phyloP scores from a whole-genome alignment of 1,140 invertebrate genomes.

The Drosophila melanica region DNA sequence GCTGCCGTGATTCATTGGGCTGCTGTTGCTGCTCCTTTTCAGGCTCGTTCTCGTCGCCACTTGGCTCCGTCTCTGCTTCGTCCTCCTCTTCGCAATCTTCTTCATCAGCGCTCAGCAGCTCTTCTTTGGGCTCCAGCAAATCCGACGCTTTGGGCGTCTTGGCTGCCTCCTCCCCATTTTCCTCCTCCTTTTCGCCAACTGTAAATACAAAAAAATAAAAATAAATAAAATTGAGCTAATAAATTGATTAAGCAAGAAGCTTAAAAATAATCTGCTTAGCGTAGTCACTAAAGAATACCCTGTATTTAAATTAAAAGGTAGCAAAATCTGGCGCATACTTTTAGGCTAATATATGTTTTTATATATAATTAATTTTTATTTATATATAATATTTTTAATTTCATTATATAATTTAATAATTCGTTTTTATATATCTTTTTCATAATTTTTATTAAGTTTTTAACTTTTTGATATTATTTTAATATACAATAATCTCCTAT shows the following conservation, averaged over 20 bases:
- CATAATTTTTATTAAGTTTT: too few species aligned
- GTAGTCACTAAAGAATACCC: background rate
- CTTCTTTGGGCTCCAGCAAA: constrained; percentile 77
- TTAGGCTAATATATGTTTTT: too few species aligned
- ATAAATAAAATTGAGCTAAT: constrained; percentile 54
- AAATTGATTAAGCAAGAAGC: constrained; percentile 41
- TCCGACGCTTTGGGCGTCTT: constrained; percentile 35
- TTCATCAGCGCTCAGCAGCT: constrained; percentile 71
- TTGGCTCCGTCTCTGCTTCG: constrained; percentile 39
- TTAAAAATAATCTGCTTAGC: background rate
- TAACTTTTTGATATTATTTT: too few species aligned
- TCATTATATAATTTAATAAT: too few species aligned
- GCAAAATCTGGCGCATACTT: too few species aligned
- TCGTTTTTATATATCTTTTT: too few species aligned
- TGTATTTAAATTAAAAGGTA: background rate
- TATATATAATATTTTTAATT: too few species aligned
- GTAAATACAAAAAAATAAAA: constrained; percentile 26
- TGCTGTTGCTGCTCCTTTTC: constrained; percentile 15
- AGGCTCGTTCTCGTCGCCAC: constrained; percentile 38
- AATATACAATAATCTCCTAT: too few species aligned
- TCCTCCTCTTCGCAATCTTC: constrained; percentile 46
- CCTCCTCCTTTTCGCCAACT: constrained; percentile 79
- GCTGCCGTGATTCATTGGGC: constrained; percentile 67
- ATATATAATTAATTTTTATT: too few species aligned
- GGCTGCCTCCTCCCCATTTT: constrained; percentile 22